Evolutionary conservation across 2,113 vertebrate species (phyloP).

Genomic region (Strix aluco): DNA sequence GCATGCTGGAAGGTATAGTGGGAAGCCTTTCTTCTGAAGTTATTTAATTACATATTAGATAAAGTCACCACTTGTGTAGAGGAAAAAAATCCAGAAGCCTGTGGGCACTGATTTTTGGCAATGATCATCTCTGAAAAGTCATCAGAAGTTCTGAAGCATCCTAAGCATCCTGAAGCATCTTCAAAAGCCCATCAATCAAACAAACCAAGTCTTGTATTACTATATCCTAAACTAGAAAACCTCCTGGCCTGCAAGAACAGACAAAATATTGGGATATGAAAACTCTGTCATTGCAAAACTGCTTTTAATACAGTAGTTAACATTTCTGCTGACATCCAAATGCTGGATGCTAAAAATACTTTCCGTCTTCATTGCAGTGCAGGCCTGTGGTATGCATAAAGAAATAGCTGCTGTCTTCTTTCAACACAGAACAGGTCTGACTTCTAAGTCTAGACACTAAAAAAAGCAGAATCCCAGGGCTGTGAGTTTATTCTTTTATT

Average conservation of each 20-base stretch:
- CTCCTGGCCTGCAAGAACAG: background rate
- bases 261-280: background rate
- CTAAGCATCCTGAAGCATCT: background rate
- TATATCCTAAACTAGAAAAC: background rate
- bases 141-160: background rate
- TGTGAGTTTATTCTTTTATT: background rate
- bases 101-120: background rate
- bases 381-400: constrained; percentile 2
- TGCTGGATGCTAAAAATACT: constrained; percentile 27
- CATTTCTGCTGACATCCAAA: background rate
- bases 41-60: background rate
- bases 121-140: background rate
- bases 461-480: background rate
- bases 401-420: background rate
- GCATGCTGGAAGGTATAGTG: background rate
- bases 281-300: background rate
- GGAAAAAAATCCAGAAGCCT: background rate
- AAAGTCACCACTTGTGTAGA: background rate
- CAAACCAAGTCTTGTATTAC: background rate
- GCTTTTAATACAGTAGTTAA: constrained; percentile 7
- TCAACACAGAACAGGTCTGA: background rate
- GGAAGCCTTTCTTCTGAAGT: background rate
- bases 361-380: background rate
- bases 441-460: background rate
- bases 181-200: background rate